Evolutionary conservation across 1,140 invertebrate genomes (phyloP).

Genomic region (Cephus cinctus): DNA sequence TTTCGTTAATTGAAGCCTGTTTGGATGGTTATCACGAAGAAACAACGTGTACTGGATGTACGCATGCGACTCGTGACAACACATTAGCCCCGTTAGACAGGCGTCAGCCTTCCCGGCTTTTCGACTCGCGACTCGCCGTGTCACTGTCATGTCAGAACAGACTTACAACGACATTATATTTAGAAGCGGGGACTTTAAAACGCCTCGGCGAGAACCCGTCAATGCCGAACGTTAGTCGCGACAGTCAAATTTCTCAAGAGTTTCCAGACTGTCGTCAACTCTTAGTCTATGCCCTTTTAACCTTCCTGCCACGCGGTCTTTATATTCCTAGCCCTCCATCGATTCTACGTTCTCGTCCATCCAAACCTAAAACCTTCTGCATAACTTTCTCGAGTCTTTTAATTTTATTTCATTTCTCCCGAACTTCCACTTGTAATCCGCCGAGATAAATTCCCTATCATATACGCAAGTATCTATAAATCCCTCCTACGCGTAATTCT

Average conservation of each 20-base stretch:
- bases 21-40: background rate
- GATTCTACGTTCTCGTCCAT: too few relatives aligned
- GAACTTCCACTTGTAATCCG: background rate
- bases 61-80: slow-evolving; percentile 28
- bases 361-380: too few relatives aligned
- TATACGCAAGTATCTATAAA: too few relatives aligned
- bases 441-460: background rate
- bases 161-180: slow-evolving; percentile 35
- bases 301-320: slow-evolving; percentile 5
- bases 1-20: too few relatives aligned
- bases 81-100: slow-evolving; percentile 36
- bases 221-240: slow-evolving; percentile 12
- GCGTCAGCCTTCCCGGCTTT: slow-evolving; percentile 19
- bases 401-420: too few relatives aligned
- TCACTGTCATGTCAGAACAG: slow-evolving; percentile 33
- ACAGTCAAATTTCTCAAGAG: background rate
- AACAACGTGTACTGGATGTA: too few relatives aligned
- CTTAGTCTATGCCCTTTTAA: slow-evolving; percentile 15
- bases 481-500: too few relatives aligned
- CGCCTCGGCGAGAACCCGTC: slow-evolving; percentile 14
- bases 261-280: background rate
- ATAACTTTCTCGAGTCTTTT: background rate
- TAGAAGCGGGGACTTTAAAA: slow-evolving; percentile 23
- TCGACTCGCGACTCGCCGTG: slow-evolving; percentile 22
- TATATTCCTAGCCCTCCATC: too few relatives aligned